Percentiles rank a stretch among this genome's conserved stretches.
These are phyloP conservation scores for Neelides sp. DNA, from an alignment of 1,140 invertebrate genomes.

Conservation along the genomic window DNA sequence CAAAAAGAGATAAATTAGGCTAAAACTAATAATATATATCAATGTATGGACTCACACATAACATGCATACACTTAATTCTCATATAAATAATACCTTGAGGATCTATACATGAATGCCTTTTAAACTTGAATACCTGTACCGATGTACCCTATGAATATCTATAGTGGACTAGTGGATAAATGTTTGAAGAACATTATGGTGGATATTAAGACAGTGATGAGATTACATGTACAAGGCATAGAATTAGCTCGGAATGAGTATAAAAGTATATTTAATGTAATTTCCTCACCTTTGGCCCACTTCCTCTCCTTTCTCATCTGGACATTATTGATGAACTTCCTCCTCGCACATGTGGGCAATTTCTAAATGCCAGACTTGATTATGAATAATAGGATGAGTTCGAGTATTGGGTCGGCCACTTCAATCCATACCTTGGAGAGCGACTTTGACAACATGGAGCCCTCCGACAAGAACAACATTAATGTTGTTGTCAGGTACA, in stretches of 20 bases:
- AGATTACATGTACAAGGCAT: not conserved
- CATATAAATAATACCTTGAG: too few species aligned
- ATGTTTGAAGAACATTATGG: too few species aligned
- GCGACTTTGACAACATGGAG: conserved; percentile 20
- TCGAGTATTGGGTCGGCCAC: conserved; percentile 26
- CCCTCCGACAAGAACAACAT: conserved; percentile 56
- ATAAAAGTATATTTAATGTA: not conserved
- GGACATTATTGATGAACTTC: not conserved
- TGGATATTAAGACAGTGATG: not conserved
- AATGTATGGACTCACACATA: too few species aligned
- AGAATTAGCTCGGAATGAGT: not conserved
- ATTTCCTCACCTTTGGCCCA: not conserved
- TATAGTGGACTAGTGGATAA: too few species aligned
- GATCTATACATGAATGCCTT: too few species aligned
- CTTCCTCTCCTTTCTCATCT: not conserved
- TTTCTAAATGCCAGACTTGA: not conserved
- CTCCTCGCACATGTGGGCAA: not conserved
- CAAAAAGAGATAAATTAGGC: too few species aligned
- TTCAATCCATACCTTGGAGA: conserved; percentile 25
- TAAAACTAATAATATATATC: too few species aligned
- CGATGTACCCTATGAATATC: too few species aligned
- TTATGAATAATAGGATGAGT: conserved; percentile 6
- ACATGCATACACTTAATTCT: too few species aligned
- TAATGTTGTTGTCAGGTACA: conserved; percentile 59
- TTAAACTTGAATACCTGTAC: too few species aligned